phyloP scores from a whole-genome alignment of 2,888 invertebrate genomes.

The Coleophora flavipennella region DNA sequence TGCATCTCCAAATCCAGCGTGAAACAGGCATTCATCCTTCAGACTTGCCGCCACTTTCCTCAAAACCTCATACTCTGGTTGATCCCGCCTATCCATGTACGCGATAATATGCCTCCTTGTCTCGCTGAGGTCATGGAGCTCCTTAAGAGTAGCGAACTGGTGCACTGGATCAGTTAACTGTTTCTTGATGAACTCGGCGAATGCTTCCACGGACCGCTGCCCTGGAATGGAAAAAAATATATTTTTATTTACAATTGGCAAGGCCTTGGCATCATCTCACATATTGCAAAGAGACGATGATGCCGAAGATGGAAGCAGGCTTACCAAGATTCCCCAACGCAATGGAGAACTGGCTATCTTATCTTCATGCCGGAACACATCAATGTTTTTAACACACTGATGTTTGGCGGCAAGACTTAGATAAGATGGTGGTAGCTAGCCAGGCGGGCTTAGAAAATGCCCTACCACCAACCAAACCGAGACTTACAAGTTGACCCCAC shows the following conservation, averaged over 20 bases:
- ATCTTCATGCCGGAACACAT: too few relatives aligned
- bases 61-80: conserved; percentile 85
- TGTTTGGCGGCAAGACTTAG: too few relatives aligned
- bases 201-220: conserved; percentile 91
- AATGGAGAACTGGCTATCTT: too few relatives aligned
- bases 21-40: conserved; percentile 96
- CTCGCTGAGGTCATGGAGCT: conserved; percentile 82
- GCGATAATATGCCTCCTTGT: conserved; percentile 90
- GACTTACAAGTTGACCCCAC: too few relatives aligned
- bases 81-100: conserved; percentile 87
- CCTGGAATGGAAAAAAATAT: conserved; percentile 35
- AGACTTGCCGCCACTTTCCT: conserved; percentile 87
- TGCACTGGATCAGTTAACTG: conserved; percentile 90
- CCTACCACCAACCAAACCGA: too few relatives aligned
- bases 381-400: too few relatives aligned
- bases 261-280: too few relatives aligned
- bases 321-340: too few relatives aligned
- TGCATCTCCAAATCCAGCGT: conserved; percentile 90
- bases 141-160: conserved; percentile 81
- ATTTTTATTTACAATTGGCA: neutral
- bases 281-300: too few relatives aligned
- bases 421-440: too few relatives aligned
- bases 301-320: too few relatives aligned
- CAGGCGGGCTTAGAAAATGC: too few relatives aligned
- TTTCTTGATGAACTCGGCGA: conserved; percentile 89